phyloP scores from a whole-genome alignment of 2,113 vertebrate genomes.

The Syrrhaptes paradoxus region DNA sequence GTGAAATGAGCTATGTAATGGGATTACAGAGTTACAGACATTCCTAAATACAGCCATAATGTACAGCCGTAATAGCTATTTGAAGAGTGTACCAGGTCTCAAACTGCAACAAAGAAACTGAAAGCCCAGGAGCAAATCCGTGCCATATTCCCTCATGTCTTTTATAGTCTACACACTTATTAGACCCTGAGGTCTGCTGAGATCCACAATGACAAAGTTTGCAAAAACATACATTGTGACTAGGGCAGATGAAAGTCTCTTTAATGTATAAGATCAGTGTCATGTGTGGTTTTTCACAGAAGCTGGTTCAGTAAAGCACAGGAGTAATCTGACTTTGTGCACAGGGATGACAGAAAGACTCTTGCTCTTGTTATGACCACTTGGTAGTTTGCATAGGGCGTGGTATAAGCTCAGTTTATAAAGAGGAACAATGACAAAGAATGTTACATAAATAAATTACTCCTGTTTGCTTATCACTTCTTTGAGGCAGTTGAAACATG shows the following conservation, averaged over 20 bases:
- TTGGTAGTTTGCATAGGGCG: neutral
- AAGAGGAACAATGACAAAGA: neutral
- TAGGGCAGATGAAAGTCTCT: neutral
- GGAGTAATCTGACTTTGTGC: neutral
- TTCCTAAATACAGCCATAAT: neutral
- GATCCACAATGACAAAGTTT: neutral
- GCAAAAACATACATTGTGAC: neutral
- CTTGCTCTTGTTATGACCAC: neutral
- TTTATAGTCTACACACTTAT: neutral
- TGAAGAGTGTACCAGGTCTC: neutral
- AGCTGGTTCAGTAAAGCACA: neutral
- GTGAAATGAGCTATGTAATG: neutral
- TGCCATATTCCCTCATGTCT: neutral
- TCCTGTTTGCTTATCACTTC: neutral
- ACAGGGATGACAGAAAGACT: neutral
- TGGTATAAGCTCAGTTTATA: neutral
- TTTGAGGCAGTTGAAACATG: neutral
- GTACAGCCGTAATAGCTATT: neutral
- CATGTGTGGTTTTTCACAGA: neutral
- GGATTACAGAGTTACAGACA: neutral
- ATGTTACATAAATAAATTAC: neutral
- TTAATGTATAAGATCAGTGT: neutral
- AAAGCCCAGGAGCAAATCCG: neutral
- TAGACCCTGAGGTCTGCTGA: neutral
- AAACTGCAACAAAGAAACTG: neutral